These are phyloP conservation scores for Dasysyrphus tricinctus DNA, from an alignment of 2,888 invertebrate species.

Conservation along the genomic window DNA sequence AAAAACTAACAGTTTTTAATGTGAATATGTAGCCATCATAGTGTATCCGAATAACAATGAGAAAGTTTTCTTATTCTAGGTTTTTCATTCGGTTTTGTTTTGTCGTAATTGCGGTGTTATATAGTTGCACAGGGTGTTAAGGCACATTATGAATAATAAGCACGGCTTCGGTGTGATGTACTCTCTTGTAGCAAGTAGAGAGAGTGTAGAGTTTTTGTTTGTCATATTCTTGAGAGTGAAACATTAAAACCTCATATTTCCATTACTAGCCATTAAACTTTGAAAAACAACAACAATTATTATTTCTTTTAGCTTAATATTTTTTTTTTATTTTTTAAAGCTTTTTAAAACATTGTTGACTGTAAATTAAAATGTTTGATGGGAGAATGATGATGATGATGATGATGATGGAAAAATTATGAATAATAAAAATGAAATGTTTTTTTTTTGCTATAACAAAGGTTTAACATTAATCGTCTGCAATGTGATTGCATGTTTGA, in stretches of 20 bases:
- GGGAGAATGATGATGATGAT: conserved; percentile 2
- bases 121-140: conserved; percentile 33
- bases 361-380: neutral
- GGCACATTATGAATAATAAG: conserved; percentile 43
- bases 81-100: conserved; percentile 42
- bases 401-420: conserved; percentile 1
- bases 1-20: conserved; percentile 42
- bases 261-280: conserved; percentile 56
- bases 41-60: conserved; percentile 25
- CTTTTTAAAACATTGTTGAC: conserved; percentile 21
- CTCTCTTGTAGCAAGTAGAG: neutral
- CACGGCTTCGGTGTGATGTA: conserved; percentile 17
- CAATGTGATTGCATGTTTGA: neutral
- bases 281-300: conserved; percentile 23
- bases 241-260: conserved; percentile 55
- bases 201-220: neutral
- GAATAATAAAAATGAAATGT: neutral
- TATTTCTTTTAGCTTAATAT: conserved; percentile 4
- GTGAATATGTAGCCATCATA: conserved; percentile 17
- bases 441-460: neutral
- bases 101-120: conserved; percentile 45
- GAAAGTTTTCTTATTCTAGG: conserved; percentile 66
- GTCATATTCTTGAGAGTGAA: conserved; percentile 6
- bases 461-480: neutral
- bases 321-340: conserved; percentile 1